These are phyloP conservation scores for Nycticorax nycticorax DNA, from an alignment of 2,113 vertebrate species.

Conservation along the genomic window DNA sequence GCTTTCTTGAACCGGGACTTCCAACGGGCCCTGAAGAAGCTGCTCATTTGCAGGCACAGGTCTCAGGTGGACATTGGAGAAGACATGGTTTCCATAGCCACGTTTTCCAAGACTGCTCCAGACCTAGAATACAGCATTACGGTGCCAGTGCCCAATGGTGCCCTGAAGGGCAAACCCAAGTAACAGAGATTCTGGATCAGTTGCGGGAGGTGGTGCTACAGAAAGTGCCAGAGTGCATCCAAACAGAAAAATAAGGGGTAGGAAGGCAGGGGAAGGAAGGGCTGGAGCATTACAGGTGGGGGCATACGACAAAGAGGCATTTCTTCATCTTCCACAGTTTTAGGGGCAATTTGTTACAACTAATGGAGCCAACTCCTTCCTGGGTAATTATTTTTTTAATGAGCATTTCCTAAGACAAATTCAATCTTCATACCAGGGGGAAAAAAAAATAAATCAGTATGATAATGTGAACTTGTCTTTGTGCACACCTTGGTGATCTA, in stretches of 20 bases:
- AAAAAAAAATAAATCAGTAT: neutral
- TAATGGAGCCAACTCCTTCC: neutral
- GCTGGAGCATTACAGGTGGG: neutral
- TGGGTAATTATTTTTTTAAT: neutral
- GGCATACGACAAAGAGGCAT: neutral
- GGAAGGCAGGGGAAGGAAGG: neutral
- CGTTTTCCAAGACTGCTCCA: slow-evolving; percentile 73
- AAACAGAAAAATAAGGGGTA: neutral
- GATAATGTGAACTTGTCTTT: neutral
- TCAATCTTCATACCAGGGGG: neutral
- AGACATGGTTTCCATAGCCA: slow-evolving; percentile 77
- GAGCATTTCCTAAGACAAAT: neutral
- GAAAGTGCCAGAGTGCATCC: neutral
- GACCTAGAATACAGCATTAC: slow-evolving; percentile 46
- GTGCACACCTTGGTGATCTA: neutral
- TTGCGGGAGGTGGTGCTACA: neutral
- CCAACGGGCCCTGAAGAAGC: slow-evolving; percentile 78
- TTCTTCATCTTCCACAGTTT: neutral
- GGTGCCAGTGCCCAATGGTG: neutral
- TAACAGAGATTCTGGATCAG: neutral
- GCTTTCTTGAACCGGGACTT: slow-evolving; percentile 76
- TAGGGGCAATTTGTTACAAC: neutral
- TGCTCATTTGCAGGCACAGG: slow-evolving; percentile 77
- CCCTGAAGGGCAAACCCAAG: slow-evolving; percentile 39
- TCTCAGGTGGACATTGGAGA: slow-evolving; percentile 73